A percentile compares a stretch with the other conserved stretches of the same genome.
These are phyloP conservation scores for Sitta europaea DNA, from an alignment of 2,113 vertebrate species.

Conservation along the genomic window DNA sequence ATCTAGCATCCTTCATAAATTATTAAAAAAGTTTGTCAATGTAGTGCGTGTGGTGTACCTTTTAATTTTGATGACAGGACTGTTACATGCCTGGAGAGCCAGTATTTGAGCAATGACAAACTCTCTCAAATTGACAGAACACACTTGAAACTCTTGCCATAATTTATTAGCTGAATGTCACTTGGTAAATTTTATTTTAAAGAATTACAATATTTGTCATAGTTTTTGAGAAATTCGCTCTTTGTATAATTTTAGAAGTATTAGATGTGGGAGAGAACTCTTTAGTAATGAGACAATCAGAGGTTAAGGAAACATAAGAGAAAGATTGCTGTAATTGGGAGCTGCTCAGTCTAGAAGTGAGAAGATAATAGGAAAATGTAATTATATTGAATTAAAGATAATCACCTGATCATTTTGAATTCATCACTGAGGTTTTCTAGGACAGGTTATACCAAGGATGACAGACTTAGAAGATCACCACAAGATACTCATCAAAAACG, in stretches of 20 bases:
- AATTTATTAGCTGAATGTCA: not conserved
- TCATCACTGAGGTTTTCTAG: not conserved
- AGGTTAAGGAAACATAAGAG: not conserved
- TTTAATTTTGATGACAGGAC: not conserved
- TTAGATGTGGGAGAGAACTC: not conserved
- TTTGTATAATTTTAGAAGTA: not conserved
- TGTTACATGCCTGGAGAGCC: not conserved
- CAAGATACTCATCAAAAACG: not conserved
- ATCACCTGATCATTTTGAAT: not conserved
- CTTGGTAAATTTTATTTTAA: not conserved
- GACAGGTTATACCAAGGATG: not conserved
- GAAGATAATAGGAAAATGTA: not conserved
- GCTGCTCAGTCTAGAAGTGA: not conserved
- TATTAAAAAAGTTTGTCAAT: constrained; percentile 3
- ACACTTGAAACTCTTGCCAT: not conserved
- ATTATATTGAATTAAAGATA: not conserved
- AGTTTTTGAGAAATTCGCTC: not conserved
- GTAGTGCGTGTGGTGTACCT: not conserved
- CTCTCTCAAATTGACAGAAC: not conserved
- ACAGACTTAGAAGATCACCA: not conserved
- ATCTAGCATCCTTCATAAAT: not conserved
- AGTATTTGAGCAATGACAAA: not conserved
- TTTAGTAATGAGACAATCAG: not conserved
- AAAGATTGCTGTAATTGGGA: not conserved
- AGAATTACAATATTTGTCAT: not conserved